phyloP scores from a whole-genome alignment of 1,140 invertebrate genomes.

The Acromyrmex echinatior region DNA sequence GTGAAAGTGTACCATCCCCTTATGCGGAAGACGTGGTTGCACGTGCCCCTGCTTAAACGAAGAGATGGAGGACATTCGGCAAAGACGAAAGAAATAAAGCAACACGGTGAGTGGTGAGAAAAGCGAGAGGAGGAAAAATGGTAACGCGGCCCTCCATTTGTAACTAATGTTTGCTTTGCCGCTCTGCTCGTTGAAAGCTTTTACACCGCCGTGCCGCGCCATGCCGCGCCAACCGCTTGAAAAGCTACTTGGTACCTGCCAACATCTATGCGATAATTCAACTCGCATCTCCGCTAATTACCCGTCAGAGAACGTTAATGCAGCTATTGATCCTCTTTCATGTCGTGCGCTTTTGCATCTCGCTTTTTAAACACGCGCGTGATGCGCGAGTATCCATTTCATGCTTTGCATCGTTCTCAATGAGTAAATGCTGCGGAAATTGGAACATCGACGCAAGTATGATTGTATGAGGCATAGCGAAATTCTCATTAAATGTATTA shows the following conservation, averaged over 20 bases:
- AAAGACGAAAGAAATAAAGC: slow-evolving; percentile 45
- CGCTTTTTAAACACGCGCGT: slow-evolving; percentile 29
- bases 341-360: slow-evolving; percentile 46
- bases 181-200: slow-evolving; percentile 79
- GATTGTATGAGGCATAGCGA: slow-evolving; percentile 24
- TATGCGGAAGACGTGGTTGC: slow-evolving; percentile 63
- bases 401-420: slow-evolving; percentile 43
- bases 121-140: slow-evolving; percentile 63
- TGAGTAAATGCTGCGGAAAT: slow-evolving; percentile 10
- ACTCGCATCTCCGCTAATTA: slow-evolving; percentile 80
- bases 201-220: slow-evolving; percentile 63
- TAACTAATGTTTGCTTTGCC: slow-evolving; percentile 80
- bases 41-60: slow-evolving; percentile 59
- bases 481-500: slow-evolving; percentile 32
- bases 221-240: slow-evolving; percentile 58
- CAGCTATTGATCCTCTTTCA: slow-evolving; percentile 75
- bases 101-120: slow-evolving; percentile 44
- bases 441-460: neutral
- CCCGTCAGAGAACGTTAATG: slow-evolving; percentile 72
- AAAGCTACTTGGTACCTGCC: slow-evolving; percentile 61
- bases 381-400: slow-evolving; percentile 43
- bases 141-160: slow-evolving; percentile 77
- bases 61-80: neutral
- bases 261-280: slow-evolving; percentile 72
- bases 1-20: slow-evolving; percentile 69